phyloP scores from a whole-genome alignment of 2,113 vertebrate genomes.

The Strix uralensis region DNA sequence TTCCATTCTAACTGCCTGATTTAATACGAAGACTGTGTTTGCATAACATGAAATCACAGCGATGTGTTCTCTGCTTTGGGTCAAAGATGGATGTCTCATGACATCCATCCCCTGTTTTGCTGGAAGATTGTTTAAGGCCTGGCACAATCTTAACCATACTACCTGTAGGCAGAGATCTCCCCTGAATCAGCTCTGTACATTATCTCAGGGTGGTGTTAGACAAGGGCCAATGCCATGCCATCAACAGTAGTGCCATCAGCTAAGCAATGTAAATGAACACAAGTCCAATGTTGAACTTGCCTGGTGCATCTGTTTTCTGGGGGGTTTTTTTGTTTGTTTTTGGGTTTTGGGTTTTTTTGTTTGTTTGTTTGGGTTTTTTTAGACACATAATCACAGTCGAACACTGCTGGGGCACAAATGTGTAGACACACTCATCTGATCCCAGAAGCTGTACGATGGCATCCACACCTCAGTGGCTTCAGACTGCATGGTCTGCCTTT shows the following conservation, averaged over 20 bases:
- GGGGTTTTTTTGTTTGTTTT: neutral
- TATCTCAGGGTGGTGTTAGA: neutral
- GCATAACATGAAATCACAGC: neutral
- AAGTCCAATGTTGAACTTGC: neutral
- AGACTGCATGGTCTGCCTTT: neutral
- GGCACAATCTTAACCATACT: neutral
- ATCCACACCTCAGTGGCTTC: neutral
- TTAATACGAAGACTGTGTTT: neutral
- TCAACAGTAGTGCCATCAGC: neutral
- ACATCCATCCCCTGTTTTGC: neutral
- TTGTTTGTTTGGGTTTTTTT: neutral
- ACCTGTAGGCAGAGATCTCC: neutral
- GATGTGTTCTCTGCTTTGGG: neutral
- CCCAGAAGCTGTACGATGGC: neutral
- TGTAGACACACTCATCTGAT: neutral
- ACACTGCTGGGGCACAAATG: neutral
- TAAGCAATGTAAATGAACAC: neutral
- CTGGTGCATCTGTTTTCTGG: neutral
- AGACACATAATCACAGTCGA: neutral
- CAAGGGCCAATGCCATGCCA: neutral
- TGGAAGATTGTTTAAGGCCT: neutral
- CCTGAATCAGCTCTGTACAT: neutral
- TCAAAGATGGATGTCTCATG: neutral
- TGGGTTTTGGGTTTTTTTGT: too few relatives aligned
- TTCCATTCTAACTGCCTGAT: neutral